Evolutionary conservation across 2,113 vertebrate genomes (phyloP).

Genomic region (Atherinomorus stipes): DNA sequence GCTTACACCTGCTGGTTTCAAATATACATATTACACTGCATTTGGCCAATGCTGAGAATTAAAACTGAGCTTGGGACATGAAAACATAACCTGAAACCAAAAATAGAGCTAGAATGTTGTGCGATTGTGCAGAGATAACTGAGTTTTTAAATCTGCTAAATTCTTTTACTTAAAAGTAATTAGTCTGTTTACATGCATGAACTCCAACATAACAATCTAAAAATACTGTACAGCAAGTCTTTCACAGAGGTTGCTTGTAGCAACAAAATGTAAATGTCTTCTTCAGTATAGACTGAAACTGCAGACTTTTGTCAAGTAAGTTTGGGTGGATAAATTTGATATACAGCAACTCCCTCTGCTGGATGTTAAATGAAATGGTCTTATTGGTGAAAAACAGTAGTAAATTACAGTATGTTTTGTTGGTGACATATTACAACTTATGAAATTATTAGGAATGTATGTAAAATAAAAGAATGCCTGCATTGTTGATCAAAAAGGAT

Average conservation of each 20-base stretch:
- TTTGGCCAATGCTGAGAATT: too few relatives aligned
- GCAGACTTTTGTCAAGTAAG: not conserved
- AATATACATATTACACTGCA: too few relatives aligned
- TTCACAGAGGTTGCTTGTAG: not conserved
- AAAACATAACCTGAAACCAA: too few relatives aligned
- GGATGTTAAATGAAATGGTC: slow-evolving; percentile 26
- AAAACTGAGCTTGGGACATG: too few relatives aligned
- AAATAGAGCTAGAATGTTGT: too few relatives aligned
- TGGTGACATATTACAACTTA: not conserved
- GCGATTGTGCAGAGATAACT: too few relatives aligned
- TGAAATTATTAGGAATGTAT: not conserved
- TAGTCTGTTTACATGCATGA: too few relatives aligned
- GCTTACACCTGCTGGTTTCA: too few relatives aligned
- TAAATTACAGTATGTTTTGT: not conserved
- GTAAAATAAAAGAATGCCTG: not conserved
- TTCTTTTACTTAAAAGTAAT: too few relatives aligned
- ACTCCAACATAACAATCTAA: not conserved
- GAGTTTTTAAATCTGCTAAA: too few relatives aligned
- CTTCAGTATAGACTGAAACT: not conserved
- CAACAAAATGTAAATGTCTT: not conserved
- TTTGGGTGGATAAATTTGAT: slow-evolving; percentile 6
- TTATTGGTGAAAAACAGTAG: not conserved
- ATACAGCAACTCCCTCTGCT: slow-evolving; percentile 66
- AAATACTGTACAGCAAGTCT: not conserved
- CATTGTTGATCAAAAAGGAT: not conserved